phyloP scores from a whole-genome alignment of 2,888 invertebrate species.

The Dryadula phaetusa region DNA sequence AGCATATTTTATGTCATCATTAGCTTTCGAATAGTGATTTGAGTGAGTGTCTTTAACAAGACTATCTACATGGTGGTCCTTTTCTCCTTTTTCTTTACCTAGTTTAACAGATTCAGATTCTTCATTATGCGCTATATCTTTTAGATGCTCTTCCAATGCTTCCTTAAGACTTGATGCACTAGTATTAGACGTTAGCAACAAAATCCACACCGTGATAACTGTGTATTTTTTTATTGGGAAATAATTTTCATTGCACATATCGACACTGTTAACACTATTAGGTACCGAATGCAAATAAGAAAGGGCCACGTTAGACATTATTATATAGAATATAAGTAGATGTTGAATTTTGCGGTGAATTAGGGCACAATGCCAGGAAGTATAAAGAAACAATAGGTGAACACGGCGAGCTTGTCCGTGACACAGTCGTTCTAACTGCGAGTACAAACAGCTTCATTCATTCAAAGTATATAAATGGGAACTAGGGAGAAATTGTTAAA shows the following conservation, averaged over 20 bases:
- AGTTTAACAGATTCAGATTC: conserved; percentile 71
- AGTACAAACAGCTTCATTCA: conserved; percentile 52
- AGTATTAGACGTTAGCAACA: conserved; percentile 59
- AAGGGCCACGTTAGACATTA: conserved; percentile 65
- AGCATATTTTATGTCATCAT: conserved; percentile 75
- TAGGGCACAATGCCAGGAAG: conserved; percentile 82
- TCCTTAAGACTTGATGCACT: conserved; percentile 72
- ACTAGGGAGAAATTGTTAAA: background rate
- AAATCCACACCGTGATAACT: conserved; percentile 58
- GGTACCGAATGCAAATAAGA: conserved; percentile 62
- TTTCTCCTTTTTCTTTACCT: conserved; percentile 77
- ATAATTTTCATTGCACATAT: conserved; percentile 68
- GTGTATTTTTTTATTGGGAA: conserved; percentile 58
- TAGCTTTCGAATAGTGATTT: conserved; percentile 75
- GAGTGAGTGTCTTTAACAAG: conserved; percentile 72
- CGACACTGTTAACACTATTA: conserved; percentile 53
- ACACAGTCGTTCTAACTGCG: conserved; percentile 67
- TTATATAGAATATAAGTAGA: conserved; percentile 72
- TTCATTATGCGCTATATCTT: conserved; percentile 74
- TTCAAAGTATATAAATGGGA: conserved; percentile 69
- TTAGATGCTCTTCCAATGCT: conserved; percentile 77
- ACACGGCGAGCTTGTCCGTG: conserved; percentile 67
- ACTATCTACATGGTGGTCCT: conserved; percentile 74
- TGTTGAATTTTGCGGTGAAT: conserved; percentile 76
- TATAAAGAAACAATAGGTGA: conserved; percentile 72